A percentile compares a stretch with the other conserved stretches of the same genome.
Conservation (phyloP, 2,888 invertebrate species). For the Sminthurinus aureus region DNA sequence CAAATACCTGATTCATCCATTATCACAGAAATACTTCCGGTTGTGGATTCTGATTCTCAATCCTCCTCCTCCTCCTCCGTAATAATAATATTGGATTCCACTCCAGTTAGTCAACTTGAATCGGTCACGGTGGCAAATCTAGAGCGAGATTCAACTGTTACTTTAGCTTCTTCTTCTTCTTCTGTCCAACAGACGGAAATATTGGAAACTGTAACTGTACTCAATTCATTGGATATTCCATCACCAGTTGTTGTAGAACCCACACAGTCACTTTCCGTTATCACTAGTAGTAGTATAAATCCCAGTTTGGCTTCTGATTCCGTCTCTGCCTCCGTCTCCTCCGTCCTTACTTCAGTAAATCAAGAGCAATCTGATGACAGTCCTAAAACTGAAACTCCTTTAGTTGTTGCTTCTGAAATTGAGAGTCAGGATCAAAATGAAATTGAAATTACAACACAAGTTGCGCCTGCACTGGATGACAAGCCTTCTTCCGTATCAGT, state of each 20-base stretch:
- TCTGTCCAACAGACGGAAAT: background rate
- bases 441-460: background rate
- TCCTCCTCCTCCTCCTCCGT: background rate
- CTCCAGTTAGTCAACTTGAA: background rate
- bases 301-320: background rate
- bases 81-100: too few relatives aligned
- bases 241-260: conserved; percentile 5
- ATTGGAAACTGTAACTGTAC: conserved; percentile 10
- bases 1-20: conserved; percentile 27
- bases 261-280: background rate
- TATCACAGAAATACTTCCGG: conserved; percentile 11
- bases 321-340: background rate
- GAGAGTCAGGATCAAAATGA: too few relatives aligned
- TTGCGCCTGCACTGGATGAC: background rate
- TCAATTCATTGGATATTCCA: background rate
- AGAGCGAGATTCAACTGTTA: background rate
- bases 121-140: background rate
- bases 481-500: background rate
- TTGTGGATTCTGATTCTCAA: background rate
- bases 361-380: background rate
- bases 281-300: conserved; percentile 3
- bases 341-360: background rate
- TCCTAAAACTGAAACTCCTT: background rate
- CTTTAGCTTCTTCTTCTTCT: background rate
- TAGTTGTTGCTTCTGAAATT: background rate